Conservation (phyloP, 2,113 vertebrate genomes). For the Leptosomus discolor region DNA sequence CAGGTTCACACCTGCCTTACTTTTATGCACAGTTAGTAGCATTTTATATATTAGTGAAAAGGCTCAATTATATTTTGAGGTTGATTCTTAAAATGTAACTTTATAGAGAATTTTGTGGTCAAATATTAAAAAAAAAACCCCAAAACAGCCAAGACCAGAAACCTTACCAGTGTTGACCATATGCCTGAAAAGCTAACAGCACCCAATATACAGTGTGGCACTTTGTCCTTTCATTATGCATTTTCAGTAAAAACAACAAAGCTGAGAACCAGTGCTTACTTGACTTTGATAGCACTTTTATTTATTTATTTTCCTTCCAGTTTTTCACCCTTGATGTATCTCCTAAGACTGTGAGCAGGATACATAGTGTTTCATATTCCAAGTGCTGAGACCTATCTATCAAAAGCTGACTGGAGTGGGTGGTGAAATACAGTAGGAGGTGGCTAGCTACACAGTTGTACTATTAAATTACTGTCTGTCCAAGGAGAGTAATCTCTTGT, state of each 20-base stretch:
- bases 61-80: not conserved
- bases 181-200: not conserved
- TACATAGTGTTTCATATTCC: constrained; percentile 12
- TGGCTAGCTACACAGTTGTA: constrained; percentile 61
- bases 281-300: not conserved
- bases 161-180: not conserved
- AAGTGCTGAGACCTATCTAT: constrained; percentile 37
- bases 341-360: constrained; percentile 27
- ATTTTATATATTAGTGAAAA: not conserved
- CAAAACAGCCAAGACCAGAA: not conserved
- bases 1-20: not conserved
- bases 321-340: constrained; percentile 37
- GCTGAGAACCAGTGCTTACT: not conserved
- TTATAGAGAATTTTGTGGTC: not conserved
- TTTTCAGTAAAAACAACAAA: not conserved
- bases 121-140: not conserved
- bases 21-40: not conserved
- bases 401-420: constrained; percentile 46
- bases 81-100: not conserved
- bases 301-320: constrained; percentile 22
- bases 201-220: not conserved
- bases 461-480: constrained; percentile 74
- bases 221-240: not conserved
- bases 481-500: constrained; percentile 72
- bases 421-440: constrained; percentile 58